Percentiles rank a stretch among this genome's conserved stretches.
phyloP scores from a whole-genome alignment of 1,140 invertebrate genomes.

The Trichomalopsis sarcophagae region DNA sequence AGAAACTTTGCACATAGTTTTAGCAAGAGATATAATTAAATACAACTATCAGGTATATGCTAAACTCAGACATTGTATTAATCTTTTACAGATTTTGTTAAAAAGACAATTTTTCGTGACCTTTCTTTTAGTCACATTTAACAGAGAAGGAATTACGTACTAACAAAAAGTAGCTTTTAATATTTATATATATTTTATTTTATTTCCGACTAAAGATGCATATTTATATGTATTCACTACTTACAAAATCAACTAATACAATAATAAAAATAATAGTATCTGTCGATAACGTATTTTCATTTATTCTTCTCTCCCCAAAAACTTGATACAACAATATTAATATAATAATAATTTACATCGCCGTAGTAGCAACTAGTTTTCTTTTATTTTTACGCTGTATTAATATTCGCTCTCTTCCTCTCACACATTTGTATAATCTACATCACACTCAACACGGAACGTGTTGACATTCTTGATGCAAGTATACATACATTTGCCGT shows the following conservation, averaged over 20 bases:
- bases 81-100: background rate
- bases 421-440: slow-evolving; percentile 70
- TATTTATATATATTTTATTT: slow-evolving; percentile 40
- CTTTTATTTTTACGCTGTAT: slow-evolving; percentile 63
- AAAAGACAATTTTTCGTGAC: background rate
- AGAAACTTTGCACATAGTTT: slow-evolving; percentile 1
- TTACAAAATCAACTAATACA: slow-evolving; percentile 43
- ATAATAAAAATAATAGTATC: slow-evolving; percentile 56
- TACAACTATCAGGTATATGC: background rate
- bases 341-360: slow-evolving; percentile 69
- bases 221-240: slow-evolving; percentile 36
- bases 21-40: slow-evolving; percentile 13
- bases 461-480: slow-evolving; percentile 66
- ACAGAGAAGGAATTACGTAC: background rate
- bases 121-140: background rate
- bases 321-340: slow-evolving; percentile 55
- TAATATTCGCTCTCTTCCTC: slow-evolving; percentile 54
- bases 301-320: slow-evolving; percentile 71
- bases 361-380: slow-evolving; percentile 72
- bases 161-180: slow-evolving; percentile 29
- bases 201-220: slow-evolving; percentile 31
- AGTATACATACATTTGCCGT: slow-evolving; percentile 63
- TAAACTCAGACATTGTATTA: background rate
- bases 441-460: slow-evolving; percentile 37
- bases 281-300: slow-evolving; percentile 62